Percentiles rank a stretch among this genome's conserved stretches.
Conservation (phyloP, 2,113 vertebrate genomes). For the Gulo gulo region DNA sequence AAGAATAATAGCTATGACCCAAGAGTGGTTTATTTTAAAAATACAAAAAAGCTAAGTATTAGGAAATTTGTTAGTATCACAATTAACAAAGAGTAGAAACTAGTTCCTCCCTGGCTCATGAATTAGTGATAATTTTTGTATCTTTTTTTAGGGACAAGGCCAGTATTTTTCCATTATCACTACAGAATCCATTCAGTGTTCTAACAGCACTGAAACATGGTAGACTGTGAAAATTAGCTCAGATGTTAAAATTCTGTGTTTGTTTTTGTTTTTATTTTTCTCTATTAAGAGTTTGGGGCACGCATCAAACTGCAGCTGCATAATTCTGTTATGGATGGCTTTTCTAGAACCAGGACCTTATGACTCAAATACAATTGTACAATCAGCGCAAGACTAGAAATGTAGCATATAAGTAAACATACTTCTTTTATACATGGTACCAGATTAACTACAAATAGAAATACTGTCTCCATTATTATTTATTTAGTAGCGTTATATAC, state of each 20-base stretch:
- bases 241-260: neutral
- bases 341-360: neutral
- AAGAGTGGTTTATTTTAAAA: conserved; percentile 39
- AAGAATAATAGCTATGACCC: neutral
- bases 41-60: neutral
- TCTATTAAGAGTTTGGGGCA: neutral
- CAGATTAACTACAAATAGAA: conserved; percentile 51
- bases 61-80: neutral
- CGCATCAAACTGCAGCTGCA: neutral
- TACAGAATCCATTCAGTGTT: neutral
- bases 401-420: neutral
- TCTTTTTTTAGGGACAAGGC: neutral
- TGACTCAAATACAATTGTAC: neutral
- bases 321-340: neutral
- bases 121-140: neutral
- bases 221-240: neutral
- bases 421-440: neutral
- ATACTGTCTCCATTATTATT: conserved; percentile 36
- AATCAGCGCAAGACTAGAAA: neutral
- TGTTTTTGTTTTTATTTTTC: neutral
- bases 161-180: neutral
- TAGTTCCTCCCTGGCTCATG: neutral
- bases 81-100: neutral
- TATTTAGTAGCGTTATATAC: conserved; percentile 47
- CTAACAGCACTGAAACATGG: neutral